A percentile compares a stretch with the other conserved stretches of the same genome.
Conservation (phyloP, 2,888 invertebrate genomes). For the Gnatocerus cornutus region DNA sequence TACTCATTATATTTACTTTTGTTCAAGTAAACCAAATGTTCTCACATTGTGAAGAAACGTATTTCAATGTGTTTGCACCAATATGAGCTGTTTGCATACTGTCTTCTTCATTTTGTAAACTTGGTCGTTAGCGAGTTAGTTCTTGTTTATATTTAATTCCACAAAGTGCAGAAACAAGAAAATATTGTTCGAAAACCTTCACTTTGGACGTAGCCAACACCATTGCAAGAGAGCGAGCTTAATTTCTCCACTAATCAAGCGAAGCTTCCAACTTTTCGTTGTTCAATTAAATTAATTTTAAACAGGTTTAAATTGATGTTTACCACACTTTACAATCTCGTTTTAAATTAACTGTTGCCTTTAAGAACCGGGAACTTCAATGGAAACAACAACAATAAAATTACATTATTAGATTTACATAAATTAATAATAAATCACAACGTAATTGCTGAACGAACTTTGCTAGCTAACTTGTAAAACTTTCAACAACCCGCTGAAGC, state of each 20-base stretch:
- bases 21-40: no score
- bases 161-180: no score
- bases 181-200: no score
- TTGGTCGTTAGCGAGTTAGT: no score
- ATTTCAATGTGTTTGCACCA: no score
- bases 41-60: no score
- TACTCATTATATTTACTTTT: no score
- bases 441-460: constrained; percentile 29
- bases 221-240: not conserved
- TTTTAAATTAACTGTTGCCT: constrained; percentile 23
- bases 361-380: constrained; percentile 29
- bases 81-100: no score
- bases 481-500: constrained; percentile 1
- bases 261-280: constrained; percentile 26
- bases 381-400: constrained; percentile 35
- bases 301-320: constrained; percentile 32
- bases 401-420: constrained; percentile 34
- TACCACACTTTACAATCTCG: constrained; percentile 34
- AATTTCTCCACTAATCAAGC: constrained; percentile 17
- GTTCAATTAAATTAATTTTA: constrained; percentile 39
- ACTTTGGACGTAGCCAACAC: no score
- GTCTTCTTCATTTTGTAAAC: no score
- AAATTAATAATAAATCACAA: constrained; percentile 37
- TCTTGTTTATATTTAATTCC: no score
- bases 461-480: constrained; percentile 7